Percentiles rank a stretch among this genome's conserved stretches.
Conservation (phyloP, 2,113 vertebrate species). For the Narcine bancroftii region DNA sequence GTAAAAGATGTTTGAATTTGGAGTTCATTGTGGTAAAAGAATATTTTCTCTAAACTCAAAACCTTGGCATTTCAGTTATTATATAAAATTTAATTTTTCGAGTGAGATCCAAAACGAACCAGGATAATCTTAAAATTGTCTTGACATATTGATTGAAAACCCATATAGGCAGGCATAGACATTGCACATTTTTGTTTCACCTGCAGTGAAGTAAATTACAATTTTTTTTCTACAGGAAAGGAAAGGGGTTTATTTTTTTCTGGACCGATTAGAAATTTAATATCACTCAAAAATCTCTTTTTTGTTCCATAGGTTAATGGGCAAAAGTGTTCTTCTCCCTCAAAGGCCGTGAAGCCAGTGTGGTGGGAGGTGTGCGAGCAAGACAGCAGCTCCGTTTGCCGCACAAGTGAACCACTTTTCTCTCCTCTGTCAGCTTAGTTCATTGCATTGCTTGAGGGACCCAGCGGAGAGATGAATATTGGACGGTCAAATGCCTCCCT, state of each 20-base stretch:
- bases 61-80: not conserved
- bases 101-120: no score
- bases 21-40: not conserved
- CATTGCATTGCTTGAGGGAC: not conserved
- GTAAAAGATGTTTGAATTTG: no score
- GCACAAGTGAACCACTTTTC: not conserved
- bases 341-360: conserved; percentile 66
- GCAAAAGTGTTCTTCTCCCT: conserved; percentile 57
- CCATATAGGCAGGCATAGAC: not conserved
- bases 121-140: not conserved
- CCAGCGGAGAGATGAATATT: conserved; percentile 67
- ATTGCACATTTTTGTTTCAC: not conserved
- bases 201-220: not conserved
- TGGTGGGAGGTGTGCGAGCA: conserved; percentile 76
- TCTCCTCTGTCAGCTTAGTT: not conserved
- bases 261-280: no score
- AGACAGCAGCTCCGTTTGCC: conserved; percentile 60
- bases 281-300: conserved; percentile 53
- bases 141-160: not conserved
- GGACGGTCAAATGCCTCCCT: conserved; percentile 68
- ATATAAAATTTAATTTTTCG: not conserved
- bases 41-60: not conserved
- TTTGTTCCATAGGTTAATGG: conserved; percentile 67
- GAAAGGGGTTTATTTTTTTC: no score
- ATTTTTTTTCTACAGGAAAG: not conserved